Conservation (phyloP, 1,140 invertebrate species). For the Brachionus koreanus region DNA sequence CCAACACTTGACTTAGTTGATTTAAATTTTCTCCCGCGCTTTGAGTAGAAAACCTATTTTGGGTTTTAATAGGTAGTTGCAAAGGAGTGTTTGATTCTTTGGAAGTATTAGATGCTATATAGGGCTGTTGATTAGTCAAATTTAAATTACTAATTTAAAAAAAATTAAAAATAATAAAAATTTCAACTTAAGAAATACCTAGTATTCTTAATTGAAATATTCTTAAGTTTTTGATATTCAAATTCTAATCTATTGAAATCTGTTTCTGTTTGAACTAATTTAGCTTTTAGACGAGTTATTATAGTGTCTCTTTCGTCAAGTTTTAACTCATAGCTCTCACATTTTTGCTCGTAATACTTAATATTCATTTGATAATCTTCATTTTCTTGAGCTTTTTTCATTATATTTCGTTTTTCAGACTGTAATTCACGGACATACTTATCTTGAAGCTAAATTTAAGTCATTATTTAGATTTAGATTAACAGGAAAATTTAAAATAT, state of each 20-base stretch:
- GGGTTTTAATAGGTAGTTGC: neutral
- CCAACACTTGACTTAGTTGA: neutral
- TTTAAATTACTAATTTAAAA: neutral
- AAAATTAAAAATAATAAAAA: neutral
- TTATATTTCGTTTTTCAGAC: neutral
- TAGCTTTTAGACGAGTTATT: slow-evolving; percentile 4
- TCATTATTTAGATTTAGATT: neutral
- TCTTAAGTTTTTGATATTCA: slow-evolving; percentile 32
- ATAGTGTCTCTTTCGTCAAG: slow-evolving; percentile 25
- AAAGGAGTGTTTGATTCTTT: neutral
- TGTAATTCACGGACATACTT: slow-evolving; percentile 38
- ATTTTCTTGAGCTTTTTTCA: slow-evolving; percentile 28
- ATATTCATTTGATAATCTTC: slow-evolving; percentile 41
- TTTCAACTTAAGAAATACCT: neutral
- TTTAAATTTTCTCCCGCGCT: neutral
- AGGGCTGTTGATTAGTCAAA: neutral
- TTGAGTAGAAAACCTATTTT: slow-evolving; percentile 1
- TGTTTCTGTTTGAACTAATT: neutral
- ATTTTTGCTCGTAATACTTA: slow-evolving; percentile 39
- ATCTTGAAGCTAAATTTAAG: neutral
- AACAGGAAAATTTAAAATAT: neutral
- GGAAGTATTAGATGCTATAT: neutral
- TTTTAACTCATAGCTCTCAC: slow-evolving; percentile 28
- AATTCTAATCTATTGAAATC: slow-evolving; percentile 13
- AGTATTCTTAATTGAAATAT: neutral